Percentiles rank a stretch among this genome's conserved stretches.
These are phyloP conservation scores for Ditula angustiorana DNA, from an alignment of 2,888 invertebrate species.

Conservation along the genomic window DNA sequence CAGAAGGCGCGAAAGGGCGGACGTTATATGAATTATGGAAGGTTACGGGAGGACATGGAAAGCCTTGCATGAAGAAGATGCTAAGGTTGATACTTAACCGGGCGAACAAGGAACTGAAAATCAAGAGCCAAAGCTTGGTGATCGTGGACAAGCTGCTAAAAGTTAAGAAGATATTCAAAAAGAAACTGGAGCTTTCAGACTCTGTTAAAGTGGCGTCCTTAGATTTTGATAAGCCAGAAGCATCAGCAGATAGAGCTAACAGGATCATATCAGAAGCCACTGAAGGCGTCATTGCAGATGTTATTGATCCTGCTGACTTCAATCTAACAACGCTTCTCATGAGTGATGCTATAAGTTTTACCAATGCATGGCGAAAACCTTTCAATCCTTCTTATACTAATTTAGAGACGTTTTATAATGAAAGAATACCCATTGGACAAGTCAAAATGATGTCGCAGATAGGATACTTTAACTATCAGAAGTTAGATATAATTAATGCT, in stretches of 20 bases:
- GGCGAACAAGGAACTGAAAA: slow-evolving; percentile 52
- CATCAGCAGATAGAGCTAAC: slow-evolving; percentile 56
- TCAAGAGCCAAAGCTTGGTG: slow-evolving; percentile 56
- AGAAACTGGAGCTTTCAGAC: slow-evolving; percentile 52
- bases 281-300: slow-evolving; percentile 49
- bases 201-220: slow-evolving; percentile 56
- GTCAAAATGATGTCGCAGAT: slow-evolving; percentile 69
- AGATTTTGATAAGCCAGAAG: slow-evolving; percentile 54
- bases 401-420: slow-evolving; percentile 54
- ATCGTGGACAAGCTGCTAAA: slow-evolving; percentile 58
- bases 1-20: slow-evolving; percentile 61
- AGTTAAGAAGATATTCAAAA: slow-evolving; percentile 56
- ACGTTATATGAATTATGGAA: slow-evolving; percentile 62
- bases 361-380: slow-evolving; percentile 60
- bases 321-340: slow-evolving; percentile 55
- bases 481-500: slow-evolving; percentile 55
- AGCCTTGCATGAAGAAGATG: slow-evolving; percentile 60
- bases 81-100: slow-evolving; percentile 53
- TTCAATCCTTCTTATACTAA: slow-evolving; percentile 58
- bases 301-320: slow-evolving; percentile 61
- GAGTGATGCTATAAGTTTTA: slow-evolving; percentile 63
- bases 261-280: slow-evolving; percentile 51
- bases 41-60: slow-evolving; percentile 58
- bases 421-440: slow-evolving; percentile 47
- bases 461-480: slow-evolving; percentile 58